Evolutionary conservation across 2,888 invertebrate species (phyloP).

Genomic region (Lomographa bimaculata): DNA sequence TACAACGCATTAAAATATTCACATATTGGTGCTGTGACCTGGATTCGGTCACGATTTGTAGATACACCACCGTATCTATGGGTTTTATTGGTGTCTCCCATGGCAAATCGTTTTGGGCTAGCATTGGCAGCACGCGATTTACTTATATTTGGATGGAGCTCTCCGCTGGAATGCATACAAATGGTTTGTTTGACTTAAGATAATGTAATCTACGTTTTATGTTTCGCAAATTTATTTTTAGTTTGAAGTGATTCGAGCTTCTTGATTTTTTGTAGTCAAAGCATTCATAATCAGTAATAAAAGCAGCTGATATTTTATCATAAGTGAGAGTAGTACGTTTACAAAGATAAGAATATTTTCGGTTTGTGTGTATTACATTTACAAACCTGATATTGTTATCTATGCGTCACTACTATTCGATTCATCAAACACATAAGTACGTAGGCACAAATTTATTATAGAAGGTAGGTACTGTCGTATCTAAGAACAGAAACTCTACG

Average conservation of each 20-base stretch:
- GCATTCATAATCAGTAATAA: constrained; percentile 6
- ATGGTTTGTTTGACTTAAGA: no score
- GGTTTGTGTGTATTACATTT: constrained; percentile 1
- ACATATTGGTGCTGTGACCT: constrained; percentile 44
- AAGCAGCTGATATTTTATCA: constrained; percentile 3
- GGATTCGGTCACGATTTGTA: constrained; percentile 28
- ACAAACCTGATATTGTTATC: constrained; percentile 5
- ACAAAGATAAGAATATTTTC: constrained; percentile 13
- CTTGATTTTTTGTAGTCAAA: no score
- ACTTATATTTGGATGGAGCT: no score
- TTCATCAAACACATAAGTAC: constrained; percentile 4
- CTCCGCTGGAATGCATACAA: no score
- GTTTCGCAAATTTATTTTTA: no score
- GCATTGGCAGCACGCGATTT: no score
- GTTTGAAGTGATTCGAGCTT: no score
- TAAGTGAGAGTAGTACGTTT: constrained; percentile 11
- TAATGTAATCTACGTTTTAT: no score
- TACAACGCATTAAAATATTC: constrained; percentile 43
- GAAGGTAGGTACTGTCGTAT: no score
- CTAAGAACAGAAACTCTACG: no score
- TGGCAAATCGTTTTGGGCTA: constrained; percentile 1
- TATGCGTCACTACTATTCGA: constrained; percentile 3
- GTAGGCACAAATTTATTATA: no score
- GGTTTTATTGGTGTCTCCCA: constrained; percentile 4
- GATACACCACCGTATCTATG: constrained; percentile 7